Evolutionary conservation across 2,888 invertebrate species (phyloP).

Genomic region (Ornithoptera alexandrae): DNA sequence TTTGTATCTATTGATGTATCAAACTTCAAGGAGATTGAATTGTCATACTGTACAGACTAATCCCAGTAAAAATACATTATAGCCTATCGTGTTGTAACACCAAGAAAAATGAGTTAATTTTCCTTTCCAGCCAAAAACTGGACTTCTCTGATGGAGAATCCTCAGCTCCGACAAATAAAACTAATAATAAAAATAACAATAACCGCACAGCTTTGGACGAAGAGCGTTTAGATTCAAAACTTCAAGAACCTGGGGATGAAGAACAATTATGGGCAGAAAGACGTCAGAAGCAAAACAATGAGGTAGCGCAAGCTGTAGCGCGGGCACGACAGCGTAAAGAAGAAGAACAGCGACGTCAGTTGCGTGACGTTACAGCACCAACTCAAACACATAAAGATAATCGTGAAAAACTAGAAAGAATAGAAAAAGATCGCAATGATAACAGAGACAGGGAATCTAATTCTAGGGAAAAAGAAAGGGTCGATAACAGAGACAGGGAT

Average conservation of each 20-base stretch:
- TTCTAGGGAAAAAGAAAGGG: constrained; percentile 44
- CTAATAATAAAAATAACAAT: constrained; percentile 52
- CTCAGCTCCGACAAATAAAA: constrained; percentile 56
- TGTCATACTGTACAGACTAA: too few relatives aligned
- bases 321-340: constrained; percentile 91
- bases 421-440: constrained; percentile 43
- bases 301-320: constrained; percentile 89
- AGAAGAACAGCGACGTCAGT: constrained; percentile 89
- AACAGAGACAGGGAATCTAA: constrained; percentile 54
- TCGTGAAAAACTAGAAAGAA: constrained; percentile 48
- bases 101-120: not conserved
- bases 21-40: too few relatives aligned
- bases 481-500: constrained; percentile 61
- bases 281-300: constrained; percentile 83
- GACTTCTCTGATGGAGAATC: constrained; percentile 96
- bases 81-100: not conserved
- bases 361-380: constrained; percentile 59
- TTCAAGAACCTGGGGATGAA: constrained; percentile 66
- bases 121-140: constrained; percentile 86
- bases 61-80: not conserved
- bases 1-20: not conserved
- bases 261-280: constrained; percentile 85
- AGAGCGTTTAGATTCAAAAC: constrained; percentile 64
- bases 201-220: constrained; percentile 57
- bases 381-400: constrained; percentile 47